Evolutionary conservation across 2,113 vertebrate species (phyloP).

Genomic region (Lonchura striata): DNA sequence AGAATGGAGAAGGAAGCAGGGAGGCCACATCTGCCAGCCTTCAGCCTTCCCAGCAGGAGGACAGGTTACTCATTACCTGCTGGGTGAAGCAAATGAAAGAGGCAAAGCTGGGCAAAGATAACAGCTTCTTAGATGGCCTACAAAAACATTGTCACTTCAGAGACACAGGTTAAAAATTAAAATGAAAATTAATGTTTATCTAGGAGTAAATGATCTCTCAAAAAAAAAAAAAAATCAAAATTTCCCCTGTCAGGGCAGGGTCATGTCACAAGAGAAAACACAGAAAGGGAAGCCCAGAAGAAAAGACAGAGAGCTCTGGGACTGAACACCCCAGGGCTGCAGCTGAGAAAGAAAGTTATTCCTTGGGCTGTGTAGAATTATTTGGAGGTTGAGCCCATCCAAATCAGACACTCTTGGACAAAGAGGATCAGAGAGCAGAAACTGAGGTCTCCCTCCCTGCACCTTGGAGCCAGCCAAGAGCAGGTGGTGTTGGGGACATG

Average conservation of each 20-base stretch:
- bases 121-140: background rate
- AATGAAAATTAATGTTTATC: conserved; percentile 27
- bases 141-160: background rate
- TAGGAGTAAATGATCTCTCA: background rate
- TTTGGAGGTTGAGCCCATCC: background rate
- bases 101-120: conserved; percentile 14
- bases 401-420: background rate
- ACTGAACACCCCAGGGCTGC: background rate
- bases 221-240: background rate
- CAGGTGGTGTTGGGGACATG: background rate
- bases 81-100: background rate
- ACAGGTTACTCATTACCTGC: background rate
- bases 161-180: conserved; percentile 59
- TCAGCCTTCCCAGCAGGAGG: background rate
- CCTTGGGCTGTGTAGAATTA: background rate
- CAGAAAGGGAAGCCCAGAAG: background rate
- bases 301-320: background rate
- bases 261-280: background rate
- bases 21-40: background rate
- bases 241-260: background rate
- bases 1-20: background rate
- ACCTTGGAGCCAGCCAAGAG: background rate
- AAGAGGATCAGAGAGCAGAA: background rate
- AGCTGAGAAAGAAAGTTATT: background rate
- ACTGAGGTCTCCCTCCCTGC: background rate